These are phyloP conservation scores for Xylota segnis DNA, from an alignment of 2,888 invertebrate genomes.

Conservation along the genomic window DNA sequence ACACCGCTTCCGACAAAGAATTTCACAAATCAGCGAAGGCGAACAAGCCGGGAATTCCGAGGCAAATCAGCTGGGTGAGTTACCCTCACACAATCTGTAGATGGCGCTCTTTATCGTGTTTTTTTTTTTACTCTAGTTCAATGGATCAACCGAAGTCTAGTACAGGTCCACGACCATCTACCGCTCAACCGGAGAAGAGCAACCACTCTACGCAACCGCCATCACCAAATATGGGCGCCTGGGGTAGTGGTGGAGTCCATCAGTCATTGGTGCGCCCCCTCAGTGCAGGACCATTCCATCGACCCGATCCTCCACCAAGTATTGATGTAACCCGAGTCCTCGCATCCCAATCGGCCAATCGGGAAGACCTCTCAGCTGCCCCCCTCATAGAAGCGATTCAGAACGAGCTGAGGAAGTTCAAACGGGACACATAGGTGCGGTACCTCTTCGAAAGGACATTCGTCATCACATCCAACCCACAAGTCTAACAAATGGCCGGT, in stretches of 20 bases:
- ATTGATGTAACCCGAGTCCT: slow-evolving; percentile 74
- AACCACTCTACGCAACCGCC: slow-evolving; percentile 83
- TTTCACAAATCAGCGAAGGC: slow-evolving; percentile 81
- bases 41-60: slow-evolving; percentile 81
- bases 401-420: slow-evolving; percentile 86
- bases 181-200: slow-evolving; percentile 83
- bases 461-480: slow-evolving; percentile 18
- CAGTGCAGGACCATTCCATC: slow-evolving; percentile 88
- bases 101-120: background rate
- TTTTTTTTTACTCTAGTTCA: slow-evolving; percentile 22
- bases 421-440: slow-evolving; percentile 78
- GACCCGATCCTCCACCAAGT: slow-evolving; percentile 84
- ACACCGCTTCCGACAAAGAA: slow-evolving; percentile 82
- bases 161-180: slow-evolving; percentile 81
- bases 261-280: slow-evolving; percentile 86
- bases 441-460: slow-evolving; percentile 1
- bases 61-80: slow-evolving; percentile 83
- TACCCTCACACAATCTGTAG: background rate
- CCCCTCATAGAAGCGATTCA: slow-evolving; percentile 94
- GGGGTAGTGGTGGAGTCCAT: slow-evolving; percentile 85
- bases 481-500: background rate
- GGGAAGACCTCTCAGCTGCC: slow-evolving; percentile 89
- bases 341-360: slow-evolving; percentile 78
- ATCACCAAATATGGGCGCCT: slow-evolving; percentile 85
- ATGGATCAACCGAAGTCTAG: slow-evolving; percentile 80